Base-by-base conservation (phyloP, 2,113 vertebrate species). In the Lethenteron camtschaticum region DNA sequence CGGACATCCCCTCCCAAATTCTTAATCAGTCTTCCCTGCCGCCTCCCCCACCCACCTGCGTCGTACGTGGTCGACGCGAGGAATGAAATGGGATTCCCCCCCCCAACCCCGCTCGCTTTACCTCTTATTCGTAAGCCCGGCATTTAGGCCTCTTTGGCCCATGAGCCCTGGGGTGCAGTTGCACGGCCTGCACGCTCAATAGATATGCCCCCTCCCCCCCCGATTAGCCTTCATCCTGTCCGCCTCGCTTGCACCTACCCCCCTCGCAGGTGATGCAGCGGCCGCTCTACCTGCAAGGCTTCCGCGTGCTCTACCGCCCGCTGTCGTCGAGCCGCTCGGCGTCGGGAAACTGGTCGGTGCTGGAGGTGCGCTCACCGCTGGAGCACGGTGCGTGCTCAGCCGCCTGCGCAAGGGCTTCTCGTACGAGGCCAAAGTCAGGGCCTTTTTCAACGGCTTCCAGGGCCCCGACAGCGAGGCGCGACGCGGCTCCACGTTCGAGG, bases 371-470 rank as follows among this genome's bases (percentile, higher is more conserved):
- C 71, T 88, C 85, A 18, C 86, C 86, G 1, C 83, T 82, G 60
- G 90, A 96, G 78, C 87, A 95, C 75, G 89, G 84, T 1, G 82
- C 2, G 71, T 95, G 3, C 83, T 99, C 73, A 82, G 88, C 0
- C 87, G 92, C 75, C 87, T 99, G 58, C 85, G 81, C 73, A 99
- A 96, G 73, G 94, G 94, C 12, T 81, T 89, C 74, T 90, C 85
- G 73, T 99, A 97, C 0, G 88, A 99, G 80, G 89, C 96, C 80
- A 99, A 99, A 78, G 83, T 90, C 71, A 86, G 88, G 13, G 91
- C 94, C 20, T 99, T 94, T 79, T 99, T 99, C 82, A 90, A 99
- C 59, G 94, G 96, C 75, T 99, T 99, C 82, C 89, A 94, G 80
- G 94, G 94, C 75, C 87, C 90, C 55, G 94, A 99, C 75, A 99